Base-by-base conservation (phyloP, 1,140 invertebrate species). In the Solenopsis fugax region DNA sequence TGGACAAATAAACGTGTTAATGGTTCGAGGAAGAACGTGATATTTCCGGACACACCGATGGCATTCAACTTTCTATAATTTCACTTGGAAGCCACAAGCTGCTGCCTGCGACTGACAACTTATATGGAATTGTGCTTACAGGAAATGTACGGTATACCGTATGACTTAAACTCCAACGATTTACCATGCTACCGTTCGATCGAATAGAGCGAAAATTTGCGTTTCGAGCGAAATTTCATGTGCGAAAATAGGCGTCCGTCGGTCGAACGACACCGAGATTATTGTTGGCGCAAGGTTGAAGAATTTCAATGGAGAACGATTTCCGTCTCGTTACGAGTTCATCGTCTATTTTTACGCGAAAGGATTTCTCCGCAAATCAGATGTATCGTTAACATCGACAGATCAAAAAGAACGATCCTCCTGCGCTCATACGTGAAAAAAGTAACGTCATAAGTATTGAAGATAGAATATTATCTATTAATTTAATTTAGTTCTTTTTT, bases 21-120 rank as follows among this genome's bases (percentile, higher is more conserved):
- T 87, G 45, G 69, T 86, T 72, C 10, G 45, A 18, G 60, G 12
- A 16, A 60, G n/a, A 60, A 81, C 13, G 37, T 67, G 48, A 81
- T 71, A 86, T 85, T 77, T 29, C n/a, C 48, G 54, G 60, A 85
- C 65, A 41, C 52, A 45, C 45, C 50, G 48, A 45, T 37, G 37
- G 24, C 29, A 78, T 86, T 37, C 65, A 69, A 78, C 45, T 86
- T 62, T 80, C 52, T 73, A 76, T 89, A 89, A 89, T 89, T 89
- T 89, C 81, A 88, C 67, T 56, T 77, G 80, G 72, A 85, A 88
- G 41, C 48, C 62, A 77, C 29, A 52, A 67, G 56, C 56, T 60
- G n/a, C 21, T 65, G 72, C 87, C 87, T 89, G 88, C 52, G 72
- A 45, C 45, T 89, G 88, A 89, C 88, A 89, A 89, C 88, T 89